These are phyloP conservation scores for Hephaestus fuliginosus DNA, from an alignment of 2,797 vertebrate genomes.

Conservation along the genomic window DNA sequence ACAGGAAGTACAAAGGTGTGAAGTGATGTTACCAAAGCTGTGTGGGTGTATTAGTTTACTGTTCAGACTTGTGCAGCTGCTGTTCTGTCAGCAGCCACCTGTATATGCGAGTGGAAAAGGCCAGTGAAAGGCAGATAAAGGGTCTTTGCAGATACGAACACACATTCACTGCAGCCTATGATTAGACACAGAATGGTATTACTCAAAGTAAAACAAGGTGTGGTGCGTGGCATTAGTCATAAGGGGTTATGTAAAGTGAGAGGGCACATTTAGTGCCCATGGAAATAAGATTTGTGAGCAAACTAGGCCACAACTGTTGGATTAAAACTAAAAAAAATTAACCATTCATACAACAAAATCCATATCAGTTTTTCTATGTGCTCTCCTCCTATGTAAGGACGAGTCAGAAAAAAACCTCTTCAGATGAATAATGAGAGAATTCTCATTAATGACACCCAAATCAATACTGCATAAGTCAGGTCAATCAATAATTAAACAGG, in stretches of 20 bases:
- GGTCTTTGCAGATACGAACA: slow-evolving; percentile 25
- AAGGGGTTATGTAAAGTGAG: neutral
- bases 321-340: slow-evolving; percentile 23
- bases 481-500: slow-evolving; percentile 54
- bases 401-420: slow-evolving; percentile 27
- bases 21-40: slow-evolving; percentile 22
- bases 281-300: slow-evolving; percentile 4
- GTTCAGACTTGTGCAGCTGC: slow-evolving; percentile 60
- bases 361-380: slow-evolving; percentile 51
- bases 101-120: neutral
- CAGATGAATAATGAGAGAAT: slow-evolving; percentile 27
- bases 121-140: neutral
- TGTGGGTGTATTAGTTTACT: slow-evolving; percentile 36
- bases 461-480: slow-evolving; percentile 61
- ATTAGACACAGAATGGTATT: slow-evolving; percentile 9
- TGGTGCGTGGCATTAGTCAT: slow-evolving; percentile 39
- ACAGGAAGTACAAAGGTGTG: slow-evolving; percentile 59
- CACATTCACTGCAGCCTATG: slow-evolving; percentile 1
- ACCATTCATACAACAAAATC: slow-evolving; percentile 40
- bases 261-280: slow-evolving; percentile 20
- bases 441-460: slow-evolving; percentile 41
- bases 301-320: neutral
- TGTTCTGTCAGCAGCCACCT: slow-evolving; percentile 5
- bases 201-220: neutral
- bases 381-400: slow-evolving; percentile 44